Evolutionary conservation across 1,140 invertebrate genomes (phyloP).

Genomic region (Drosophila murphyi): DNA sequence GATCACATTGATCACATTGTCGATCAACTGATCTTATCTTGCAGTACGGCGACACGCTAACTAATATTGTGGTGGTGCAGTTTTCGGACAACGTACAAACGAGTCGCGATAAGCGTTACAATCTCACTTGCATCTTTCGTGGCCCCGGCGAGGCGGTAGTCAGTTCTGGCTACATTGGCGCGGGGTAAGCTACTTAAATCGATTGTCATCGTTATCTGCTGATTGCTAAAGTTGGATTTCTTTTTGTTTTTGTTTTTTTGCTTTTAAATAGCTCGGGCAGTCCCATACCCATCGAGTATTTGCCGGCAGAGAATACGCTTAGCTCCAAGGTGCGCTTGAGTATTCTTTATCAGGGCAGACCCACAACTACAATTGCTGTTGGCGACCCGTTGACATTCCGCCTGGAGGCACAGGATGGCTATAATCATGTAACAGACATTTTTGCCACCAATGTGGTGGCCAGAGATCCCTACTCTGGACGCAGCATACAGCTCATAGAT

Average conservation of each 20-base stretch:
- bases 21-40: conserved; percentile 18
- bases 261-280: conserved; percentile 90
- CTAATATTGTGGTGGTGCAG: conserved; percentile 97
- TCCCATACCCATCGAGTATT: conserved; percentile 95
- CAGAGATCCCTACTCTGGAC: conserved; percentile 95
- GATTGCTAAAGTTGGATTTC: conserved; percentile 14
- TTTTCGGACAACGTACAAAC: conserved; percentile 97
- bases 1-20: background rate
- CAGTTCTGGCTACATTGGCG: conserved; percentile 96
- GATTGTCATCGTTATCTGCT: background rate
- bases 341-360: conserved; percentile 94
- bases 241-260: background rate
- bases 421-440: conserved; percentile 94
- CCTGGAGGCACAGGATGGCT: conserved; percentile 94
- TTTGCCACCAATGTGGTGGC: conserved; percentile 97
- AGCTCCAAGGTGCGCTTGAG: conserved; percentile 93
- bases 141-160: conserved; percentile 96
- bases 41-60: conserved; percentile 95
- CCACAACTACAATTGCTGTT: conserved; percentile 97
- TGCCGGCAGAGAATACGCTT: conserved; percentile 95
- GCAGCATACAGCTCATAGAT: conserved; percentile 95
- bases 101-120: conserved; percentile 95
- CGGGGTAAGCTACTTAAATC: conserved; percentile 88
- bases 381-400: conserved; percentile 96
- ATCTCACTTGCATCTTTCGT: conserved; percentile 94